Evolutionary conservation across 2,888 invertebrate species (phyloP).

Genomic region (Amblyteles armatorius): DNA sequence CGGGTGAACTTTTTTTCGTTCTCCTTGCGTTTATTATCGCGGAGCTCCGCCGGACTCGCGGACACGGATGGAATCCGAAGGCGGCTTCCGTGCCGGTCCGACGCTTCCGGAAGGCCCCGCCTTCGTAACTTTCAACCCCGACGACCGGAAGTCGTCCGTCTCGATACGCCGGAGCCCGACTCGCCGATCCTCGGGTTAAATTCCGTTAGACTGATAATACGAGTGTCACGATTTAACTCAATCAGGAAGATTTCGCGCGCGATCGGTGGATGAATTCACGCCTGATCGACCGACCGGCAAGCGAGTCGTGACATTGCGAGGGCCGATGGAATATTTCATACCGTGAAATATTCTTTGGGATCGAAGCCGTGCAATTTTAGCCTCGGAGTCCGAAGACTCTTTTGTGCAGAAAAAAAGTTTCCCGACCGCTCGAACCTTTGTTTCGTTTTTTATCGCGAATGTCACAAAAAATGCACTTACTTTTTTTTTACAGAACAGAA

Average conservation of each 20-base stretch:
- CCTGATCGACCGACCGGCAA: background rate
- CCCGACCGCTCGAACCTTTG: too few species aligned
- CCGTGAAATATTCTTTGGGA: too few species aligned
- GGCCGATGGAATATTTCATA: too few species aligned
- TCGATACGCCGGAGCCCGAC: slow-evolving; percentile 17
- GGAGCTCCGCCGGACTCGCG: background rate
- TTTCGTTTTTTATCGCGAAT: too few species aligned
- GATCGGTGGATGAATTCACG: background rate
- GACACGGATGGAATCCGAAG: slow-evolving; percentile 12
- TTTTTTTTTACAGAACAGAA: too few species aligned
- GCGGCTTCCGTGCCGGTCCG: slow-evolving; percentile 21
- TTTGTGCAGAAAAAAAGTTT: too few species aligned
- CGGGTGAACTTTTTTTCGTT: background rate
- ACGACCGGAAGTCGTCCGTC: slow-evolving; percentile 35
- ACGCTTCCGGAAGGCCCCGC: background rate
- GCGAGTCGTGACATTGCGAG: too few species aligned
- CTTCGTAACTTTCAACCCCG: slow-evolving; percentile 14
- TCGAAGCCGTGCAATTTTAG: too few species aligned
- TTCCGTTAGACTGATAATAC: slow-evolving; percentile 1
- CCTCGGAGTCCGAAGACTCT: too few species aligned
- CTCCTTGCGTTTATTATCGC: too few species aligned
- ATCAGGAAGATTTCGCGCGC: background rate
- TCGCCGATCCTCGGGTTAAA: slow-evolving; percentile 34
- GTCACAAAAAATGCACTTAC: too few species aligned
- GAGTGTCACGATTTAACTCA: background rate